phyloP scores from a whole-genome alignment of 2,113 vertebrate species.

The Anser cygnoides region DNA sequence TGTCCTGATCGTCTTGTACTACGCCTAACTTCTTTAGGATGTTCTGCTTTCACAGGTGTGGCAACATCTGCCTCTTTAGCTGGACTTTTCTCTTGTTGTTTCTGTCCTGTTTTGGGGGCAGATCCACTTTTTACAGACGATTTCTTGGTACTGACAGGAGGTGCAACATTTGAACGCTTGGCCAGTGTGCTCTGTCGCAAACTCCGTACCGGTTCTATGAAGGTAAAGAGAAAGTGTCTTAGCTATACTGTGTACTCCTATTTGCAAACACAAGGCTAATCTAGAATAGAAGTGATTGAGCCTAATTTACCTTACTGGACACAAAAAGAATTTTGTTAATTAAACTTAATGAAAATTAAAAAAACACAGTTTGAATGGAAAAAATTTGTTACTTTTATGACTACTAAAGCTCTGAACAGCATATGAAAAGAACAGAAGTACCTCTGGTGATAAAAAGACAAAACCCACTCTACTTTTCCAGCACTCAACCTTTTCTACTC shows the following conservation, averaged over 20 bases:
- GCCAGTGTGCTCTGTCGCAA: slow-evolving; percentile 81
- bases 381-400: not conserved
- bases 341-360: not conserved
- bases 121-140: slow-evolving; percentile 71
- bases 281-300: not conserved
- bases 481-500: not conserved
- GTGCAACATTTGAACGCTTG: slow-evolving; percentile 74
- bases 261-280: not conserved
- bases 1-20: slow-evolving; percentile 57
- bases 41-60: slow-evolving; percentile 48
- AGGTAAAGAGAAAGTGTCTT: slow-evolving; percentile 60
- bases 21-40: slow-evolving; percentile 69
- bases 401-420: not conserved
- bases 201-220: slow-evolving; percentile 77
- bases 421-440: not conserved
- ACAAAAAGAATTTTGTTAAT: not conserved
- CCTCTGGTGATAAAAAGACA: not conserved
- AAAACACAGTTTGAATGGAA: not conserved
- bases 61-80: slow-evolving; percentile 75
- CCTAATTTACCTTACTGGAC: not conserved
- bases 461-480: not conserved
- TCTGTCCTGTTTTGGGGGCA: slow-evolving; percentile 72
- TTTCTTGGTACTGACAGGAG: slow-evolving; percentile 70
- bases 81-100: slow-evolving; percentile 71
- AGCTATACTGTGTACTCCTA: not conserved